A percentile compares a stretch with the other conserved stretches of the same genome.
These are phyloP conservation scores for Phytoseiulus persimilis DNA, from an alignment of 2,888 invertebrate species.

Conservation along the genomic window DNA sequence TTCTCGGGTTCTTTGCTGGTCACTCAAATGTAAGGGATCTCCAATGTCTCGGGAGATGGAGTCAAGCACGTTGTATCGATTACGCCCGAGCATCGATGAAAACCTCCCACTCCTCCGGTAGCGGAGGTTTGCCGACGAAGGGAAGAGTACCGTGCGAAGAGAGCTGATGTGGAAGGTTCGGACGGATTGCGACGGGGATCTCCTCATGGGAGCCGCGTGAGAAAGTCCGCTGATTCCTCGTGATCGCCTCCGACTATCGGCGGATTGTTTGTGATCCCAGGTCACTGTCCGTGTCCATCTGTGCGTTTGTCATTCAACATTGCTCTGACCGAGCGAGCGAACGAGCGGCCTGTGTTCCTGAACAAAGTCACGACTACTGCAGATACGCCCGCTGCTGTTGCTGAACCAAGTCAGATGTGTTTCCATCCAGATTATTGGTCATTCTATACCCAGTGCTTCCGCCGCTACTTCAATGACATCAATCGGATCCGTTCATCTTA, in stretches of 20 bases:
- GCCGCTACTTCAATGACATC: not conserved
- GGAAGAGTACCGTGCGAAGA: too few species aligned
- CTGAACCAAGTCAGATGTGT: not conserved
- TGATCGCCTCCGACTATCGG: not conserved
- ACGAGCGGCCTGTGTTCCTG: too few species aligned
- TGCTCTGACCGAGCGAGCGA: too few species aligned
- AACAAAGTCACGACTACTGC: not conserved
- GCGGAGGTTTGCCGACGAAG: too few species aligned
- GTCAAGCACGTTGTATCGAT: too few species aligned
- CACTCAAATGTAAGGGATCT: not conserved
- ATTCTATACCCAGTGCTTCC: not conserved
- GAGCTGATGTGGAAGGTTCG: too few species aligned
- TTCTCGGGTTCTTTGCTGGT: not conserved
- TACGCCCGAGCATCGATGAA: too few species aligned
- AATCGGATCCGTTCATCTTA: not conserved
- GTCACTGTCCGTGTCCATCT: not conserved
- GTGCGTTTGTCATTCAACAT: not conserved
- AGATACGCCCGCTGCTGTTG: not conserved
- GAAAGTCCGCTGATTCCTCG: too few species aligned
- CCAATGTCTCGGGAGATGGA: too few species aligned
- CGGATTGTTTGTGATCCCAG: not conserved
- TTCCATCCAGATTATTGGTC: not conserved
- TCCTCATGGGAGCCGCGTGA: too few species aligned
- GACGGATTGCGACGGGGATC: too few species aligned
- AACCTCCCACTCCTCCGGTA: too few species aligned